Conservation (phyloP, 2,888 invertebrate genomes). For the Orchesella flavescens region DNA sequence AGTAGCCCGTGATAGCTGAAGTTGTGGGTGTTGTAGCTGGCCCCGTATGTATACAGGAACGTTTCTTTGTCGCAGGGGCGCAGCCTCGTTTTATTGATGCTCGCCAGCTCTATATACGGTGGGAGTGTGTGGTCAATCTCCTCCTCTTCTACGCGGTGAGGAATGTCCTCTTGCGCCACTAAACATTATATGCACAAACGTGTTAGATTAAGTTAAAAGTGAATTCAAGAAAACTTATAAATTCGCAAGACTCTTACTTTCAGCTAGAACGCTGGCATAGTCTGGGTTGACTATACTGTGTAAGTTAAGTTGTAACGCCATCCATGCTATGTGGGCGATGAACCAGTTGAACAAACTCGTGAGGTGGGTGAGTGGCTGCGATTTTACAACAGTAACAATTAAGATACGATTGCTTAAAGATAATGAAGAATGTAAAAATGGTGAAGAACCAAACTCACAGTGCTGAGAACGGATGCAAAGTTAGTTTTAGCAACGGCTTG, state of each 20-base stretch:
- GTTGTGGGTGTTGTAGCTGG: constrained; percentile 86
- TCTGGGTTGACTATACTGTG: constrained; percentile 68
- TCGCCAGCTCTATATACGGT: constrained; percentile 72
- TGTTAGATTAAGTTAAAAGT: background rate
- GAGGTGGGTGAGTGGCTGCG: constrained; percentile 71
- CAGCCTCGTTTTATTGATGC: constrained; percentile 81
- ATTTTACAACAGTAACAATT: background rate
- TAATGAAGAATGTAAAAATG: background rate
- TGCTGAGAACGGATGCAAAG: constrained; percentile 69
- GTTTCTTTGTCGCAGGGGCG: constrained; percentile 89
- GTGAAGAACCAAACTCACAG: constrained; percentile 61
- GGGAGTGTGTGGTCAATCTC: constrained; percentile 55
- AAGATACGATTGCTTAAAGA: background rate
- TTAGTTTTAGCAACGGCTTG: constrained; percentile 74
- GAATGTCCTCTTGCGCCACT: constrained; percentile 44
- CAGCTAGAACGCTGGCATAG: constrained; percentile 65
- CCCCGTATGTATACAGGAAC: constrained; percentile 78
- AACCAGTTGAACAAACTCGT: constrained; percentile 70
- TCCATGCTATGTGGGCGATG: constrained; percentile 68
- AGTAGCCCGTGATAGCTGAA: constrained; percentile 90
- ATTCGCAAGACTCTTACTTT: constrained; percentile 48
- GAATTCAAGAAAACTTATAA: background rate
- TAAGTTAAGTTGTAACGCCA: constrained; percentile 65
- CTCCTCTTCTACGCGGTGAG: constrained; percentile 69
- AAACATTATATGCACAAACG: background rate